Evolutionary conservation across 2,113 vertebrate genomes (phyloP).

Genomic region (Ciconia boyciana): DNA sequence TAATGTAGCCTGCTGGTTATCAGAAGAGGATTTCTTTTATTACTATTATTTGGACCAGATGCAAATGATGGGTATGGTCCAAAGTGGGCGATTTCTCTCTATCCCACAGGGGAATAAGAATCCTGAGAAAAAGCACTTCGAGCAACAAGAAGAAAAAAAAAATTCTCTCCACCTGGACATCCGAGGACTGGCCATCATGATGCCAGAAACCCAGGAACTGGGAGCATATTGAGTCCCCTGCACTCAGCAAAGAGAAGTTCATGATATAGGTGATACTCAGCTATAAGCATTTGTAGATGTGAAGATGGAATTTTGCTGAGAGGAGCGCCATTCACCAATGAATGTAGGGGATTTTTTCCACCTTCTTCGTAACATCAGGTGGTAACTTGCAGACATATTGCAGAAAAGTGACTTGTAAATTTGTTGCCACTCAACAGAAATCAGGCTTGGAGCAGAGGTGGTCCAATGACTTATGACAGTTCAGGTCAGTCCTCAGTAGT

Average conservation of each 20-base stretch:
- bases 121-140: background rate
- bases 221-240: background rate
- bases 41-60: background rate
- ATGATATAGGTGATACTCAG: background rate
- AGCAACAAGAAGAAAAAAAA: background rate
- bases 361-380: background rate
- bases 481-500: fast-evolving
- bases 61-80: background rate
- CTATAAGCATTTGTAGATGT: background rate
- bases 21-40: background rate
- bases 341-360: fast-evolving
- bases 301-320: background rate
- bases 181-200: background rate
- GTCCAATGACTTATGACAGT: fast-evolving
- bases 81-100: background rate
- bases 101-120: background rate
- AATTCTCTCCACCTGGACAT: background rate
- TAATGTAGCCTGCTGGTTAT: background rate
- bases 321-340: background rate
- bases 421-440: background rate
- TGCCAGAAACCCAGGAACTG: background rate
- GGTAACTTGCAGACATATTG: background rate
- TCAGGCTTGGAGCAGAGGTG: background rate
- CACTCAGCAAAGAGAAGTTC: background rate
- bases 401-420: background rate